Percentiles rank a stretch among this genome's conserved stretches.
Conservation (phyloP, 2,797 vertebrate species). For the Parauchenoglanis ngamensis region DNA sequence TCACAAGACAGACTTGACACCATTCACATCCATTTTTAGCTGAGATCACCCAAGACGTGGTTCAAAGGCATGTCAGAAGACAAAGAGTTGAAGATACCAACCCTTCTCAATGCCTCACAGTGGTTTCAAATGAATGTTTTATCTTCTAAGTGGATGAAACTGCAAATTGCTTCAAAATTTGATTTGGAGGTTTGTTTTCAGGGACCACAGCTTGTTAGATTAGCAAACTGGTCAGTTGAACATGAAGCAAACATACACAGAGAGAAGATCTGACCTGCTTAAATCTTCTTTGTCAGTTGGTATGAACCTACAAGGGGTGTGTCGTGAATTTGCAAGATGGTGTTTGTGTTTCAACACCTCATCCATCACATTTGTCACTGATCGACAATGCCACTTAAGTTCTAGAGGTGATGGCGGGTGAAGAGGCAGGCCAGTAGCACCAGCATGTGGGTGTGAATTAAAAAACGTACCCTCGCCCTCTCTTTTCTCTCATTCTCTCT, state of each 20-base stretch:
- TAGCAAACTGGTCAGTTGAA: background rate
- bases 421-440: slow-evolving; percentile 14
- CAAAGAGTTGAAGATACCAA: background rate
- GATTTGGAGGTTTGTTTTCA: background rate
- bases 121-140: background rate
- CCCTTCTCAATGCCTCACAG: background rate
- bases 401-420: slow-evolving; percentile 36
- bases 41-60: no score
- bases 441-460: slow-evolving; percentile 38
- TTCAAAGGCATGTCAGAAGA: background rate
- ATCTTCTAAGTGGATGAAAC: background rate
- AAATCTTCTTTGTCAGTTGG: slow-evolving; percentile 30
- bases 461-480: slow-evolving; percentile 21
- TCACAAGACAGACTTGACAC: background rate
- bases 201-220: background rate
- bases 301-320: slow-evolving; percentile 11
- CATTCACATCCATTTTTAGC: no score
- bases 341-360: slow-evolving; percentile 38
- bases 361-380: slow-evolving; percentile 40
- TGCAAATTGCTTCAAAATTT: background rate
- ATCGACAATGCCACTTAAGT: slow-evolving; percentile 33
- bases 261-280: slow-evolving; percentile 26
- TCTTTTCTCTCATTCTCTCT: background rate
- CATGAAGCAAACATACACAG: background rate
- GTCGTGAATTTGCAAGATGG: slow-evolving; percentile 24